Evolutionary conservation across 92 coral and sea anemone species (phyloP).

Genomic region (Phenganax stokvisi): DNA sequence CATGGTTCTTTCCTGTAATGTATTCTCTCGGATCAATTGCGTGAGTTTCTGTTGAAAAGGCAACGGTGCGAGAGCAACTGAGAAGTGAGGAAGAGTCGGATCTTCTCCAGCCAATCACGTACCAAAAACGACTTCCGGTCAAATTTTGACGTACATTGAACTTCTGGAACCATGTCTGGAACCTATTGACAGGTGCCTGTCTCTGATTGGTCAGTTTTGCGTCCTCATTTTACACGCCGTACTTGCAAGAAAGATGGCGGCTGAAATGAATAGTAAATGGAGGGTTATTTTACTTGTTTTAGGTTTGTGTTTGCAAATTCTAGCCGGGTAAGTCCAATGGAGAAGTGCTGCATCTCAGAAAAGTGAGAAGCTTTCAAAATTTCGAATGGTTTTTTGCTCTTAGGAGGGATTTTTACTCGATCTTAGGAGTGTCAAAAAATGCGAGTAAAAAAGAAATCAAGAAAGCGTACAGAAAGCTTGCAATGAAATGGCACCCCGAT

Average conservation of each 20-base stretch:
- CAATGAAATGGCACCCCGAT: slow-evolving; percentile 99
- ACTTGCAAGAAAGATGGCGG: slow-evolving; percentile 21
- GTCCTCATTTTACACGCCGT: neutral
- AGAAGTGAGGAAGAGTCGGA: no score
- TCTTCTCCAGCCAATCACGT: no score
- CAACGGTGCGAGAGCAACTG: no score
- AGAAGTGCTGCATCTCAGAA: neutral
- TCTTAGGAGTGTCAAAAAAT: slow-evolving; percentile 95
- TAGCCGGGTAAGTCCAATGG: slow-evolving; percentile 78
- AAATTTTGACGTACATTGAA: slow-evolving; percentile 9
- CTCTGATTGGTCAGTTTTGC: slow-evolving; percentile 41
- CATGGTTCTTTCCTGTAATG: no score
- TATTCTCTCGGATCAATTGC: no score
- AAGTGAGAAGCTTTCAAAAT: neutral
- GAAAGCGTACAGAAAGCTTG: slow-evolving; percentile 95
- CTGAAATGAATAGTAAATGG: slow-evolving; percentile 6
- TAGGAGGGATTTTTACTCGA: slow-evolving; percentile 95
- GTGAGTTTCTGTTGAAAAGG: no score
- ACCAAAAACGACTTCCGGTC: neutral
- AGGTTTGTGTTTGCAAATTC: slow-evolving; percentile 71
- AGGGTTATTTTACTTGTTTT: slow-evolving; percentile 52
- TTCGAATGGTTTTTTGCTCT: slow-evolving; percentile 6
- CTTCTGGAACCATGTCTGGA: neutral
- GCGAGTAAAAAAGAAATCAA: slow-evolving; percentile 93
- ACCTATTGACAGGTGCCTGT: slow-evolving; percentile 27